phyloP scores from a whole-genome alignment of 2,888 invertebrate genomes.

The Aradus depressus region DNA sequence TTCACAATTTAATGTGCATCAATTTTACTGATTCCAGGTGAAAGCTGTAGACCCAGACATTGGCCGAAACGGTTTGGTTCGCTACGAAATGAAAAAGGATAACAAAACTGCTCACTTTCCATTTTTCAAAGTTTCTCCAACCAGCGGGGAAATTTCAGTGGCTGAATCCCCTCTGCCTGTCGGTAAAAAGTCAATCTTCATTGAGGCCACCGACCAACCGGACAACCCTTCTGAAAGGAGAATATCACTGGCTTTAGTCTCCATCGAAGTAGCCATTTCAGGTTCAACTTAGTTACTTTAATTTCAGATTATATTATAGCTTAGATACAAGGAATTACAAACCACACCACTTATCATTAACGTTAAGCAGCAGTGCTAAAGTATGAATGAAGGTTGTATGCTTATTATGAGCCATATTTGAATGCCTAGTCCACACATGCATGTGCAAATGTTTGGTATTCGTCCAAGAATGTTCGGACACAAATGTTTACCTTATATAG shows the following conservation, averaged over 20 bases:
- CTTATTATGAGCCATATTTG: too few relatives aligned
- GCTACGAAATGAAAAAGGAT: constrained; percentile 57
- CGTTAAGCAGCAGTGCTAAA: too few relatives aligned
- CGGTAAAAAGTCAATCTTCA: constrained; percentile 66
- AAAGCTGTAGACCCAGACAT: constrained; percentile 73
- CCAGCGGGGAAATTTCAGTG: constrained; percentile 56
- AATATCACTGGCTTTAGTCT: constrained; percentile 73
- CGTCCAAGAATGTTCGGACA: too few relatives aligned
- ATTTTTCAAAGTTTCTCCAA: constrained; percentile 45
- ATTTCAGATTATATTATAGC: too few relatives aligned
- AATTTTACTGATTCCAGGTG: constrained; percentile 46
- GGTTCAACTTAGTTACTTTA: too few relatives aligned
- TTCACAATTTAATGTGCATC: too few relatives aligned
- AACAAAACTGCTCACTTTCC: constrained; percentile 24
- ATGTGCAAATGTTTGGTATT: too few relatives aligned
- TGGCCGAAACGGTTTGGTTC: constrained; percentile 62
- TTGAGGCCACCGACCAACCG: constrained; percentile 75
- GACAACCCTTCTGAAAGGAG: constrained; percentile 71
- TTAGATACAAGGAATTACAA: too few relatives aligned
- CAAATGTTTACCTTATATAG: too few relatives aligned
- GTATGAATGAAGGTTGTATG: too few relatives aligned
- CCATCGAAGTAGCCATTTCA: constrained; percentile 57
- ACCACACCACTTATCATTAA: too few relatives aligned
- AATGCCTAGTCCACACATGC: too few relatives aligned
- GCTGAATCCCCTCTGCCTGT: constrained; percentile 51